Evolutionary conservation across 2,797 vertebrate species (phyloP).

Genomic region (Coranthus polyacanthus): DNA sequence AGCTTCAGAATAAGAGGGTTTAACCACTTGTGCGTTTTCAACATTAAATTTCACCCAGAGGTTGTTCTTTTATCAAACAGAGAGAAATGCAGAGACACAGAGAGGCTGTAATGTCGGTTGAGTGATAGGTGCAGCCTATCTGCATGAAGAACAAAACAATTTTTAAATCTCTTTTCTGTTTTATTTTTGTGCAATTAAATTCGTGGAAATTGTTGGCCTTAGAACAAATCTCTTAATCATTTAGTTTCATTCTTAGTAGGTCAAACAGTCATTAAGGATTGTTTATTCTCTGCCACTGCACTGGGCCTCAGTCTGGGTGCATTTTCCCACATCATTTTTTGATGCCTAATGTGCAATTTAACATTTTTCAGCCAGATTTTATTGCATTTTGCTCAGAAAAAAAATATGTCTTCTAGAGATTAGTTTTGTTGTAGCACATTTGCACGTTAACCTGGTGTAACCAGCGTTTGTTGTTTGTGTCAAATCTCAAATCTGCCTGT

Average conservation of each 20-base stretch:
- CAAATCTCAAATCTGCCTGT: constrained; percentile 36
- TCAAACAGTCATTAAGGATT: background rate
- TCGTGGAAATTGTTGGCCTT: constrained; percentile 6
- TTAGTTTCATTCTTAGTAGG: constrained; percentile 23
- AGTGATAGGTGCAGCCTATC: constrained; percentile 61
- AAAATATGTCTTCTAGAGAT: constrained; percentile 9
- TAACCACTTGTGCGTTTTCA: constrained; percentile 21
- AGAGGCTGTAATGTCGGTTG: constrained; percentile 41
- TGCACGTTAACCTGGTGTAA: constrained; percentile 27
- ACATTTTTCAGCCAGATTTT: constrained; percentile 11
- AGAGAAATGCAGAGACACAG: constrained; percentile 4
- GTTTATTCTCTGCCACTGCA: constrained; percentile 46
- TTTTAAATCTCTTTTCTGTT: constrained; percentile 18
- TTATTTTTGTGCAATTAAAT: constrained; percentile 12
- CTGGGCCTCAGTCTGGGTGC: constrained; percentile 72
- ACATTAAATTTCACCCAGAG: constrained; percentile 20
- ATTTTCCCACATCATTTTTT: constrained; percentile 50
- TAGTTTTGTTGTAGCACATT: constrained; percentile 18
- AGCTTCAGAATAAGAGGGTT: constrained; percentile 22
- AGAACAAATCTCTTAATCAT: constrained; percentile 27
- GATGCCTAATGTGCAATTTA: constrained; percentile 17
- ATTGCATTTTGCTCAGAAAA: background rate
- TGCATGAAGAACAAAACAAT: constrained; percentile 40
- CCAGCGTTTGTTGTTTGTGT: constrained; percentile 33
- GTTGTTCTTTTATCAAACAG: constrained; percentile 30